A percentile compares a stretch with the other conserved stretches of the same genome.
Evolutionary conservation across 53 echinoderm and acorn worm genomes (phyloP).

Genomic region (Arbacia lixula): DNA sequence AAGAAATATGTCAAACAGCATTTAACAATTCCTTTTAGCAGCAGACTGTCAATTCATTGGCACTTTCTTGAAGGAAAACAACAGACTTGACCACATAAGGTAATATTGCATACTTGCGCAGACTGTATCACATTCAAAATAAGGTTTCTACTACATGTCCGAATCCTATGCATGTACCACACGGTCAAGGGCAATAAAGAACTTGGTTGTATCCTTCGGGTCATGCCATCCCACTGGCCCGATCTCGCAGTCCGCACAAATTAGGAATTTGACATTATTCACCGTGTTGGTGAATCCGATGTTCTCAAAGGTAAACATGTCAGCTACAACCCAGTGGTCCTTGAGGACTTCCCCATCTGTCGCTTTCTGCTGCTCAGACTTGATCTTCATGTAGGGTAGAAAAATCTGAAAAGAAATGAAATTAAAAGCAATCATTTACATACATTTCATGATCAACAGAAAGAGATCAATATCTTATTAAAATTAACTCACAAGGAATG

Average conservation of each 20-base stretch:
- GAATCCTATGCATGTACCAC: constrained; percentile 76
- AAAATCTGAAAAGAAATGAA: constrained; percentile 66
- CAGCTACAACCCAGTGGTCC: constrained; percentile 88
- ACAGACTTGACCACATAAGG: no score
- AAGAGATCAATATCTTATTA: not conserved
- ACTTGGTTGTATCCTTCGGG: constrained; percentile 60
- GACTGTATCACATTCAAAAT: no score
- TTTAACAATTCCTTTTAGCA: no score
- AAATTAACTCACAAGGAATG: no score
- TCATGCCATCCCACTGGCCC: constrained; percentile 93
- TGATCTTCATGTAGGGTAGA: constrained; percentile 95
- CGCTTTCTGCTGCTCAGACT: constrained; percentile 75
- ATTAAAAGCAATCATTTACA: not conserved
- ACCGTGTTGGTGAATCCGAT: constrained; percentile 97
- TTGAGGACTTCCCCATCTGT: constrained; percentile 75
- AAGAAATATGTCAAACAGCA: no score
- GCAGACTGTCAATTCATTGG: no score
- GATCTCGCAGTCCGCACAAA: constrained; percentile 97
- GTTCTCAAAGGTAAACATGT: constrained; percentile 98
- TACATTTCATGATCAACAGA: not conserved
- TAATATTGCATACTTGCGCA: no score
- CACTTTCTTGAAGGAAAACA: no score
- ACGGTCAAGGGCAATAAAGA: constrained; percentile 82
- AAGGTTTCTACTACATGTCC: no score
- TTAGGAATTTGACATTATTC: constrained; percentile 79